Base-by-base conservation (phyloP, 2,797 vertebrate species). In the Oreochromis grahami region DNA sequence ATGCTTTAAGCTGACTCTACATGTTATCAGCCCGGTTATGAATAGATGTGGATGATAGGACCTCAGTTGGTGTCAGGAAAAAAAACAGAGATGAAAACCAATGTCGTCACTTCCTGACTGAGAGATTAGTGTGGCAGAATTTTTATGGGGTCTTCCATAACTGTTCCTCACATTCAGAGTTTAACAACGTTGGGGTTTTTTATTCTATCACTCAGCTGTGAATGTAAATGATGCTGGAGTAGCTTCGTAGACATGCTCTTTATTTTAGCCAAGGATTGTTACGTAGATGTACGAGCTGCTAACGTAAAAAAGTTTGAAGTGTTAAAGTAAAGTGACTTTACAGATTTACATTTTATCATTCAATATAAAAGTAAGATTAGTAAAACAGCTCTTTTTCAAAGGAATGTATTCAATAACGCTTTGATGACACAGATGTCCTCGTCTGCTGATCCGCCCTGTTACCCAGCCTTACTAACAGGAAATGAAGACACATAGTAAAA, bases 231-330 rank as follows among this genome's bases (percentile, higher is more conserved):
- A 43, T 43, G n/a, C 36, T 68, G 63, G 1, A 24, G 36, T 4
- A 24, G 63, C 63, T 68, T 7, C 24, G n/a, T 10, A 24, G n/a
- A 68, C 36, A 1, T 43, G n/a, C 36, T 43, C 13, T 26, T 26
- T 21, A 43, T 70, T 7, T 70, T 17, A 41, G 65, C 65, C 38
- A 6, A 24, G 38, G 21, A 43, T 3, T 21, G 60, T 65, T 38
- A 21, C 7, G 7, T 3, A 38, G 19, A 8, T 24, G 5, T 17
- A 26, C 26, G 21, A 26, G 38, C 13, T 7, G n/a, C 38, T 38
- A 60, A n/a, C 0, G 32, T 36, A 60, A 60, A 19, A 11, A n/a
- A 7, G 56, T 68, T 24, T 1, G 36, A 68, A 68, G n/a, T 0
- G 13, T 0, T 24, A 68, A 68, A 24, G n/a, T 1, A 43, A 70